Evolutionary conservation across 2,888 invertebrate species (phyloP), one percentile per base, ranked within the genome.

Genomic region (Ophion ventricosus): DNA sequence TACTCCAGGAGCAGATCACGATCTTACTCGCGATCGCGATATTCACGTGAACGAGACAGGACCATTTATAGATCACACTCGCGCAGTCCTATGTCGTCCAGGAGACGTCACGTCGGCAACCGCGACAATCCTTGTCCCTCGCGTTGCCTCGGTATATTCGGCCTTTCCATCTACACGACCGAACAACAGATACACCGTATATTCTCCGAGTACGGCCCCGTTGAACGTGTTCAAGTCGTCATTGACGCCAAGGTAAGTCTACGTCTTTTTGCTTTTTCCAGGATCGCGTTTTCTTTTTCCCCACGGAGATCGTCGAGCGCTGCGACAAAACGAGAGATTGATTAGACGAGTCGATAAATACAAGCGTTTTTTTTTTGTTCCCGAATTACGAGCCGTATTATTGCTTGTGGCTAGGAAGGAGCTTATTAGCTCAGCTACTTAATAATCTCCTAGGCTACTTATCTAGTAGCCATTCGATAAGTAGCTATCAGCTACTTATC

Each of bases 81-180:
- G 84, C 96, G 96, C 91, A 97, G 97, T 92, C 97, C 97, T 29
- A 96, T 97, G 97, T 97, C 97, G 54, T 96, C 96, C 87, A 95
- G 97, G 84, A 95, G 97, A 88, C 95, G 97, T 64, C 97, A 97
- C 93, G 94, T 95, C 85, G 97, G 97, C 86, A 97, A 96, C 92
- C 94, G 97, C 93, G 98, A 98, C 90, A 97, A 97, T 92, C 99
- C 99, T 0, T 96, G 96, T 85, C 97, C 98, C 2, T 97, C 97
- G 67, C 95, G 97, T 76, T 99, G 99, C 92, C 95, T 99, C 70
- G 99, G 99, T 23, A 97, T 99, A 14, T 99, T 99, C 93, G 99
- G 99, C 3, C 94, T 99, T 80, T 98, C 97, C 91, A 96, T 98
- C 77, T 97, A 97, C 94, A 99, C 99, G 0, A 97, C 98, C 0